Conservation (phyloP, 2,888 invertebrate species). For the Tinea pellionella region DNA sequence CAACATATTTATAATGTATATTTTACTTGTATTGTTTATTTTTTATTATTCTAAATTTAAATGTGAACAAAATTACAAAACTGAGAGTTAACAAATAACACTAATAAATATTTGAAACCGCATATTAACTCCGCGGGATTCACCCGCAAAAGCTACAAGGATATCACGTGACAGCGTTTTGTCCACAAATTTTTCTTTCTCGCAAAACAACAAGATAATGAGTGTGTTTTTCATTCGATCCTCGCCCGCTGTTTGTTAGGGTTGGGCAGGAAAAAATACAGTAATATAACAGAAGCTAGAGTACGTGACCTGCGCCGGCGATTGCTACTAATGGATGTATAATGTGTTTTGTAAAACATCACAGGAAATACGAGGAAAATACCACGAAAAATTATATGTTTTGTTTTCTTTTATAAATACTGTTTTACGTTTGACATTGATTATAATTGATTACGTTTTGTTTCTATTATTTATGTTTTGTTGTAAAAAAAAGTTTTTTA, state of each 20-base stretch:
- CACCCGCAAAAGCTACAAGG: no score
- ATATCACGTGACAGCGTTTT: not conserved
- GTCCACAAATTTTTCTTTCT: conserved; percentile 3
- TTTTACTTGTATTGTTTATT: no score
- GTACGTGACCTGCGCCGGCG: conserved; percentile 17
- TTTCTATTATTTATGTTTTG: conserved; percentile 15
- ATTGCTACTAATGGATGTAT: conserved; percentile 33
- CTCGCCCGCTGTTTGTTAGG: conserved; percentile 22
- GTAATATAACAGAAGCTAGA: conserved; percentile 1
- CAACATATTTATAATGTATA: no score
- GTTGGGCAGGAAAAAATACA: conserved; percentile 11
- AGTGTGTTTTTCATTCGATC: conserved; percentile 37
- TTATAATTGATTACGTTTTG: conserved; percentile 15
- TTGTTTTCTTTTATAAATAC: not conserved
- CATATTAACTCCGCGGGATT: no score
- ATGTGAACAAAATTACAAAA: no score
- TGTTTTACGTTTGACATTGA: conserved; percentile 5
- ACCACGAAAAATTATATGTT: not conserved
- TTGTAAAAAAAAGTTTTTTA: not conserved
- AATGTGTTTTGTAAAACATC: conserved; percentile 29
- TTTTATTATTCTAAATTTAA: no score
- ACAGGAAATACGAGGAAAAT: conserved; percentile 16
- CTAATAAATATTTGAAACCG: no score
- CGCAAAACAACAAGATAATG: conserved; percentile 28
- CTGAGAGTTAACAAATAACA: no score